A percentile compares a stretch with the other conserved stretches of the same genome.
Conservation (phyloP, 2,113 vertebrate species). For the Etheostoma spectabile region DNA sequence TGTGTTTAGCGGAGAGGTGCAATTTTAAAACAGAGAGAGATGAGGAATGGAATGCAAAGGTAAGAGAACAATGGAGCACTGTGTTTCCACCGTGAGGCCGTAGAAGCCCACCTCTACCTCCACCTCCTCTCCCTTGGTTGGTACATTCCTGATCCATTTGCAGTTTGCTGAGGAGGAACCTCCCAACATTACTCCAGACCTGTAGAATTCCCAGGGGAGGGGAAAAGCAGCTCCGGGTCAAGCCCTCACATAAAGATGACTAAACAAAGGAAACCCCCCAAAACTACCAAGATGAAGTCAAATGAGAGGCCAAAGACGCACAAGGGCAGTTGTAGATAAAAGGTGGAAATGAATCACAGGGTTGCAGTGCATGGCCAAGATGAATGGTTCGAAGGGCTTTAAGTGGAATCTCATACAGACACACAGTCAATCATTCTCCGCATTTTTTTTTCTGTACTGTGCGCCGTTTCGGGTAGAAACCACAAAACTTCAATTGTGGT, state of each 20-base stretch:
- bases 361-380: conserved; percentile 47
- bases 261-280: conserved; percentile 48
- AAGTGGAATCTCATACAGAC: conserved; percentile 56
- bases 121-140: conserved; percentile 31
- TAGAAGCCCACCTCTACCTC: conserved; percentile 66
- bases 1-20: conserved; percentile 69
- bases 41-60: conserved; percentile 83
- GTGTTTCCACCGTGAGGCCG: conserved; percentile 69
- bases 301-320: conserved; percentile 53
- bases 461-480: conserved; percentile 28
- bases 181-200: conserved; percentile 82
- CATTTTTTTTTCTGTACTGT: conserved; percentile 45
- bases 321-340: conserved; percentile 53
- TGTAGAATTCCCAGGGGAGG: conserved; percentile 81
- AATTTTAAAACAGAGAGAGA: conserved; percentile 70
- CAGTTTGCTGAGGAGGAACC: conserved; percentile 80
- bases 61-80: conserved; percentile 83
- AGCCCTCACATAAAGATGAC: conserved; percentile 63
- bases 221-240: conserved; percentile 68
- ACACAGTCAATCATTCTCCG: conserved; percentile 68
- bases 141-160: conserved; percentile 84
- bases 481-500: conserved; percentile 68
- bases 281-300: conserved; percentile 55
- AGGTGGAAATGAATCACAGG: conserved; percentile 68
- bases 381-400: conserved; percentile 51